Evolutionary conservation across 2,797 vertebrate species (phyloP).

Genomic region (Lacerta viridis): DNA sequence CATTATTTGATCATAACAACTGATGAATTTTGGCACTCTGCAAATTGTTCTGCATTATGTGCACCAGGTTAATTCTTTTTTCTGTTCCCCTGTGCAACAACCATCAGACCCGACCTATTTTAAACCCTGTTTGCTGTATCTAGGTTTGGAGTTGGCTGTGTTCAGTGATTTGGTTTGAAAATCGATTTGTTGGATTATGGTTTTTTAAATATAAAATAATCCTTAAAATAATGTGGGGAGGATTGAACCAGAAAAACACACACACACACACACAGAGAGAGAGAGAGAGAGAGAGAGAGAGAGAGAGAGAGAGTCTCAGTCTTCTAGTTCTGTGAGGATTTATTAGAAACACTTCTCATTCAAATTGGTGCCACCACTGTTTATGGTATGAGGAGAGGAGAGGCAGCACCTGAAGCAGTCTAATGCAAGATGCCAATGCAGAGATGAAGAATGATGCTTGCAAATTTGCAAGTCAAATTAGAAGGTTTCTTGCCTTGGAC

Average conservation of each 20-base stretch:
- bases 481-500: conserved; percentile 10
- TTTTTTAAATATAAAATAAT: no score
- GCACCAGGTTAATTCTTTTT: background rate
- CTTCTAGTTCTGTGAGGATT: conserved; percentile 13
- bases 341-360: conserved; percentile 26
- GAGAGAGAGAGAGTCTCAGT: background rate
- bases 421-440: conserved; percentile 36
- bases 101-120: background rate
- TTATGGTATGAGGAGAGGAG: conserved; percentile 32
- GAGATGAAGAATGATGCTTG: conserved; percentile 31
- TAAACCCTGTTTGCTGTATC: background rate
- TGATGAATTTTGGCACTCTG: background rate
- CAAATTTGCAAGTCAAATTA: conserved; percentile 50
- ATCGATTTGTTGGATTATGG: background rate
- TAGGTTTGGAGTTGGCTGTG: background rate
- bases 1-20: background rate
- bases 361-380: conserved; percentile 21
- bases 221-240: no score
- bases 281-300: no score
- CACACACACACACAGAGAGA: no score
- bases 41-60: background rate
- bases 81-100: no score
- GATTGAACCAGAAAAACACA: background rate
- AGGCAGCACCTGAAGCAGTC: background rate
- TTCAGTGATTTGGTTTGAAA: background rate